Conservation (phyloP, 2,888 invertebrate genomes). For the Epinotia ramella region DNA sequence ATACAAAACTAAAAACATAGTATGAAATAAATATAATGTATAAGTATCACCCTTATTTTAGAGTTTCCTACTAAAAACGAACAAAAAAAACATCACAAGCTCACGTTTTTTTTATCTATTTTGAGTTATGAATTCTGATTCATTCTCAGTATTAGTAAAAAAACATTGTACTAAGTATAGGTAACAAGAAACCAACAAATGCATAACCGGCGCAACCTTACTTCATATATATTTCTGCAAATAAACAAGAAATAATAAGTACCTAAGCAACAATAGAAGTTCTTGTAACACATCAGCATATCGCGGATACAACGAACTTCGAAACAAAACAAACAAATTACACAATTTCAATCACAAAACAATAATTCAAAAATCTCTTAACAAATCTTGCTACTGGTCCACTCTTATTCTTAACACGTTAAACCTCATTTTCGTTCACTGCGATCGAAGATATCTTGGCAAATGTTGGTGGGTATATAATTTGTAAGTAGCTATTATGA, state of each 20-base stretch:
- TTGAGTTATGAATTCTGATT: too few species aligned
- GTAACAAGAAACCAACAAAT: too few species aligned
- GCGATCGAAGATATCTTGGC: constrained; percentile 8
- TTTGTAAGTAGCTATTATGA: constrained; percentile 31
- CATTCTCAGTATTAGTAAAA: too few species aligned
- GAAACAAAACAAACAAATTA: constrained; percentile 38
- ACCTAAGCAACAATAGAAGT: background rate
- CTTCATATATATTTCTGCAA: background rate
- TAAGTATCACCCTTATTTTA: too few species aligned
- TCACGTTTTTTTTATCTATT: too few species aligned
- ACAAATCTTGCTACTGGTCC: background rate
- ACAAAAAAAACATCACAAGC: too few species aligned
- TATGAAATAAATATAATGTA: too few species aligned
- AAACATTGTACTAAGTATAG: too few species aligned
- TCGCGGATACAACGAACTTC: background rate
- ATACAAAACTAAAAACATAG: too few species aligned
- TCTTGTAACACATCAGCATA: background rate
- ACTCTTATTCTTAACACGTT: background rate
- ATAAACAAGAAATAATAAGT: background rate
- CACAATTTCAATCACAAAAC: constrained; percentile 38
- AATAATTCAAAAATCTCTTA: constrained; percentile 9
- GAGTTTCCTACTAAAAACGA: too few species aligned
- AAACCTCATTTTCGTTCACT: background rate
- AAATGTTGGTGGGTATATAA: constrained; percentile 23
- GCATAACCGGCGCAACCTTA: background rate